Evolutionary conservation across 1,140 invertebrate genomes (phyloP), one percentile per base, ranked within the genome.

Genomic region (Heliothis virescens): DNA sequence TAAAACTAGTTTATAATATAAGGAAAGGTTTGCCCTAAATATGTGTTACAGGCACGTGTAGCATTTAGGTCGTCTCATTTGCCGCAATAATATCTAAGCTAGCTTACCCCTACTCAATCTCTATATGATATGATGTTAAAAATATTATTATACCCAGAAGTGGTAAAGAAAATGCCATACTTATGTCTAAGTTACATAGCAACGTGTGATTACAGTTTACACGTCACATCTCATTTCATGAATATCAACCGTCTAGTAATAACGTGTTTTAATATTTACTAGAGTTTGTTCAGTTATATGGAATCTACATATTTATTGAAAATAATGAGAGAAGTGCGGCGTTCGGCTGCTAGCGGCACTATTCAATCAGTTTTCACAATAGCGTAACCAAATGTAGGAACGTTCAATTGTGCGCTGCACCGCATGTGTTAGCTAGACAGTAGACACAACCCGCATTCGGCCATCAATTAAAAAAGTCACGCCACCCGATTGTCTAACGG

Each of bases 391-490:
- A 34, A 62, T 34, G 13, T 29, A 62, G 1, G 13, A 15, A n/a
- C 29, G 41, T 13, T 18, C n/a, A 63, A 41, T 41, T n/a, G 3
- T 29, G 2, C 18, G 1, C 18, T 26, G 12, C 26, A 59, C 21
- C 57, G 10, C 4, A 13, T 26, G 29, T 15, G 2, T 34, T 29
- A 48, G 13, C 52, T n/a, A 52, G 16, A 50, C 34, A 7, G 21
- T 4, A 67, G 10, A 3, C 16, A 16, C 16, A 26, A 26, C 15
- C 16, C 2, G 21, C 52, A 71, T 71, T 71, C 26, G 47, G 48
- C 9, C 18, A 52, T 18, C 41, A 71, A 71, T 71, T 71, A 71
- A 29, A n/a, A 52, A 71, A 71, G 67, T 52, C 48, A 52, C 67
- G 48, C 53, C 41, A 48, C 4, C 34, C 34, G 34, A 12, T 16